Evolutionary conservation across 1,140 invertebrate genomes (phyloP).

Genomic region (Drosophila malerkotliana): DNA sequence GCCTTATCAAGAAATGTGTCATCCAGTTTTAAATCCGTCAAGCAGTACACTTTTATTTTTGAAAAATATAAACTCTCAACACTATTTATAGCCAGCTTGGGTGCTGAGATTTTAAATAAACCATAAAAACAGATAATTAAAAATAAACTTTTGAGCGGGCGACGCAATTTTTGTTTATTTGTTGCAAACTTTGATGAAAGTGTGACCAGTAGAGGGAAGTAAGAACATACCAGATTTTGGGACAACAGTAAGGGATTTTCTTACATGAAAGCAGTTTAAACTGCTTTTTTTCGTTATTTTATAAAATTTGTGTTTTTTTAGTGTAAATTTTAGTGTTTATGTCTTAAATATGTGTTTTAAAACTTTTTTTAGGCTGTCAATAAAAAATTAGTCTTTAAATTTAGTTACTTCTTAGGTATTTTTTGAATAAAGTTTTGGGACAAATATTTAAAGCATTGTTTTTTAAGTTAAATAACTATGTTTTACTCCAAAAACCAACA

Average conservation of each 20-base stretch:
- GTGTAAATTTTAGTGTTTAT: too few species aligned
- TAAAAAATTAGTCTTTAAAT: too few species aligned
- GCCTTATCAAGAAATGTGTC: background rate
- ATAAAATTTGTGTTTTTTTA: background rate
- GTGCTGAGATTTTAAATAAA: background rate
- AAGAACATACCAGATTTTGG: background rate
- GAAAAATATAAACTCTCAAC: background rate
- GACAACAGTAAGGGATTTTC: background rate
- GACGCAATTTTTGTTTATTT: slow-evolving; percentile 10
- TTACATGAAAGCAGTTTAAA: background rate
- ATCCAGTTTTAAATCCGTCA: background rate
- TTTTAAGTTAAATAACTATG: too few species aligned
- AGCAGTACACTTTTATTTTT: background rate
- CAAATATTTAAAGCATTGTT: too few species aligned
- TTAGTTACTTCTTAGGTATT: too few species aligned
- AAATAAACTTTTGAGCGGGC: background rate
- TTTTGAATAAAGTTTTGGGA: too few species aligned
- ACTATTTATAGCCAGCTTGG: background rate
- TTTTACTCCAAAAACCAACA: too few species aligned
- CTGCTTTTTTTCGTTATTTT: background rate
- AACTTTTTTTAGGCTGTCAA: too few species aligned
- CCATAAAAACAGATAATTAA: background rate
- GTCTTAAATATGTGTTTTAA: too few species aligned
- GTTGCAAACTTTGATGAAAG: background rate
- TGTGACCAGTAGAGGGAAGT: background rate